A percentile compares a stretch with the other conserved stretches of the same genome.
These are phyloP conservation scores for Trichopria drosophilae DNA, from an alignment of 2,888 invertebrate genomes.

Conservation along the genomic window DNA sequence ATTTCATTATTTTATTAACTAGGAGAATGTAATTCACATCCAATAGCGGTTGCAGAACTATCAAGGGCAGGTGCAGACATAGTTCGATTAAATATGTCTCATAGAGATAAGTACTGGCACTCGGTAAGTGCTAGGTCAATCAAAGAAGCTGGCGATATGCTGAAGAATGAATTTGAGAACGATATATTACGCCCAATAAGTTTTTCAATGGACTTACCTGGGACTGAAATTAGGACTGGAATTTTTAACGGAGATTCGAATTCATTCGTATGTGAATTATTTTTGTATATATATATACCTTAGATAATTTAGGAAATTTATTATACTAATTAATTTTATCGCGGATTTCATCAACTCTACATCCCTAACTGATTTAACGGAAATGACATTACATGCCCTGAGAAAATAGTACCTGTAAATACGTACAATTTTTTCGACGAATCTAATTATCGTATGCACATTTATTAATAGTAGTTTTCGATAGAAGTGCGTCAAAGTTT, in stretches of 20 bases:
- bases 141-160: conserved; percentile 35
- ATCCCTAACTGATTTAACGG: too few relatives aligned
- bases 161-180: conserved; percentile 31
- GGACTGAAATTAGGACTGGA: conserved; percentile 46
- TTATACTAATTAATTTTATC: too few relatives aligned
- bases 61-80: conserved; percentile 40
- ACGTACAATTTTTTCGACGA: too few relatives aligned
- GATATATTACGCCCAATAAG: conserved; percentile 60
- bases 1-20: too few relatives aligned
- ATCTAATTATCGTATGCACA: too few relatives aligned
- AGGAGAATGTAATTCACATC: conserved; percentile 40
- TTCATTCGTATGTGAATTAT: conserved; percentile 29
- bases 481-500: too few relatives aligned
- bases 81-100: conserved; percentile 40
- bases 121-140: conserved; percentile 35
- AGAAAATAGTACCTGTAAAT: too few relatives aligned
- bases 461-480: too few relatives aligned
- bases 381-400: too few relatives aligned
- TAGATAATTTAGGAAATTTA: too few relatives aligned
- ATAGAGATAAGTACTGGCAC: conserved; percentile 39
- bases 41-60: conserved; percentile 35
- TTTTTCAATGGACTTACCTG: conserved; percentile 42
- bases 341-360: too few relatives aligned
- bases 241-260: conserved; percentile 36
- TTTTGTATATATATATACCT: too few relatives aligned